Evolutionary conservation across 2,113 vertebrate genomes (phyloP).

Genomic region (Geococcyx californianus): DNA sequence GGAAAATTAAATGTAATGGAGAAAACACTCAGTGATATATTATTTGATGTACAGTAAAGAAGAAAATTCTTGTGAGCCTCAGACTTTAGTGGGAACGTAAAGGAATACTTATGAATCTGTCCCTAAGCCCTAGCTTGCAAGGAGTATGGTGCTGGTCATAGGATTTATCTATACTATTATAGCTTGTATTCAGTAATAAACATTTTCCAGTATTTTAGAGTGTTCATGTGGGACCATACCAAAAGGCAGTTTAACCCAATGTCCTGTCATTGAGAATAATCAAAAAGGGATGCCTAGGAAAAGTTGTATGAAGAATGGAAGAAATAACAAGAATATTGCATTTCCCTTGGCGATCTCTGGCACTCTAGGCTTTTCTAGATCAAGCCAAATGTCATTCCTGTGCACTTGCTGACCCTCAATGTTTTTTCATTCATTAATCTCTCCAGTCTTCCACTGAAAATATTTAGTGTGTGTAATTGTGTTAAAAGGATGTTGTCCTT

Average conservation of each 20-base stretch:
- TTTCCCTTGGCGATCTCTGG: neutral
- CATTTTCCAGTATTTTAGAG: neutral
- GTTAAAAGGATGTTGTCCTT: neutral
- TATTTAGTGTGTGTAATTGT: neutral
- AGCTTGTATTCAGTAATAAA: neutral
- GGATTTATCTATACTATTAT: neutral
- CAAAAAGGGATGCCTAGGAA: neutral
- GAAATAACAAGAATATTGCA: neutral
- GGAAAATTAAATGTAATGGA: neutral
- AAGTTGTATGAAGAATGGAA: neutral
- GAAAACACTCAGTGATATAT: neutral
- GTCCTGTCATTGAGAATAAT: neutral
- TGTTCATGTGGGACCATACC: neutral
- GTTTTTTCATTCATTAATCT: neutral
- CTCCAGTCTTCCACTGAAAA: neutral
- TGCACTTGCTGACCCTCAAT: neutral
- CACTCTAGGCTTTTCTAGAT: neutral
- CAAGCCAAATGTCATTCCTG: neutral
- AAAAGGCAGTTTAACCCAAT: neutral
- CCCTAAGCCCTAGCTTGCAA: neutral
- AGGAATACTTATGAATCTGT: neutral
- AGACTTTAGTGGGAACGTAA: neutral
- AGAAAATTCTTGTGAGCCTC: neutral
- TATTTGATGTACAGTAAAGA: neutral
- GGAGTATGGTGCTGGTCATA: neutral